Evolutionary conservation across 2,113 vertebrate species (phyloP).

Genomic region (Menidia beryllina): DNA sequence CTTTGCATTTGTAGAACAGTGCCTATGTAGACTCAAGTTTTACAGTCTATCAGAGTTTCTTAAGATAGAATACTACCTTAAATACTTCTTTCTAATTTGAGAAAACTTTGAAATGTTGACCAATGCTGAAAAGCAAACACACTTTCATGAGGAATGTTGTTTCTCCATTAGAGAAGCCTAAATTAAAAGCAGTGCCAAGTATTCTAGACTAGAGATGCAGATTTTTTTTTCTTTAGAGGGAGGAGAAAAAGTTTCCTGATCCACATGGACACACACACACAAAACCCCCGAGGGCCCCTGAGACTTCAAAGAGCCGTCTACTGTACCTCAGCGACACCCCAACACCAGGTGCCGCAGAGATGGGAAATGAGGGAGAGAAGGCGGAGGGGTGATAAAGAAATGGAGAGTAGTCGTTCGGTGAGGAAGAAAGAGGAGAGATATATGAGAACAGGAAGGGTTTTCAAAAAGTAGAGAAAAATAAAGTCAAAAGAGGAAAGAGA

Average conservation of each 20-base stretch:
- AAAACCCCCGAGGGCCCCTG: constrained; percentile 34
- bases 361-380: constrained; percentile 28
- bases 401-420: constrained; percentile 16
- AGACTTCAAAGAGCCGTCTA: constrained; percentile 78
- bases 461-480: background rate
- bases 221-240: constrained; percentile 12
- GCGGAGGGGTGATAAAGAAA: constrained; percentile 9
- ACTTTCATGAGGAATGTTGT: background rate
- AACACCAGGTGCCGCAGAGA: constrained; percentile 59
- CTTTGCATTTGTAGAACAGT: background rate
- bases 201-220: constrained; percentile 45
- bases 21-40: no score
- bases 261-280: constrained; percentile 20
- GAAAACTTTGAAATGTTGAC: background rate
- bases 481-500: background rate
- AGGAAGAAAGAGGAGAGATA: background rate
- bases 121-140: background rate
- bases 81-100: background rate
- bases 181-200: constrained; percentile 56
- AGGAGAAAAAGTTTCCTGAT: constrained; percentile 51
- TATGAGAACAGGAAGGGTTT: background rate
- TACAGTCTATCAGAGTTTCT: no score
- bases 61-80: no score
- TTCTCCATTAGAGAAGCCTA: constrained; percentile 11
- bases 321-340: constrained; percentile 76